phyloP scores from a whole-genome alignment of 2,113 vertebrate genomes.

The Gobio gobio region DNA sequence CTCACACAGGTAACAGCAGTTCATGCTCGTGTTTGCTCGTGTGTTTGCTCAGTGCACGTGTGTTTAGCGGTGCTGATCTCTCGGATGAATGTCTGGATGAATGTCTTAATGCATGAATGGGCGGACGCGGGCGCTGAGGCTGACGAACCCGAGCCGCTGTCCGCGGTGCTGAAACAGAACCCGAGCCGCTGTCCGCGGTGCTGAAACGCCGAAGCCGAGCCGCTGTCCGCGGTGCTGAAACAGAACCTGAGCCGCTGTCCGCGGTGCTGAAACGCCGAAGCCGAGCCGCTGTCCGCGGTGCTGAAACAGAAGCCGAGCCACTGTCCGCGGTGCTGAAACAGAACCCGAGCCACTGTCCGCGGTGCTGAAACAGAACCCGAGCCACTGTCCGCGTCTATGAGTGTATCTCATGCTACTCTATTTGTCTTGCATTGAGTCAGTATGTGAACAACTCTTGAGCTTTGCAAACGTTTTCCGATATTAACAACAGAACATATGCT shows the following conservation, averaged over 20 bases:
- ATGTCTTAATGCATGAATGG: not conserved
- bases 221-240: not conserved
- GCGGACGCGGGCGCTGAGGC: too few relatives aligned
- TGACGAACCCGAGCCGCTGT: too few relatives aligned
- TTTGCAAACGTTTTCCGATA: not conserved
- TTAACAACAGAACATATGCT: not conserved
- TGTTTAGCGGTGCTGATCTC: not conserved
- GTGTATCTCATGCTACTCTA: not conserved
- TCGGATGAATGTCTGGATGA: too few relatives aligned
- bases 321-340: not conserved
- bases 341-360: too few relatives aligned
- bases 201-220: too few relatives aligned
- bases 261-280: not conserved
- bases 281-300: not conserved
- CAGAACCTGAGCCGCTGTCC: not conserved
- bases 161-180: not conserved
- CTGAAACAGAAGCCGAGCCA: not conserved
- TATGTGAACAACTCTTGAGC: not conserved
- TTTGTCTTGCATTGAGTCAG: not conserved
- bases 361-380: not conserved
- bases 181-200: too few relatives aligned
- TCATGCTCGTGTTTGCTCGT: not conserved
- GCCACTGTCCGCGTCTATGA: not conserved
- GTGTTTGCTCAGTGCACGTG: not conserved
- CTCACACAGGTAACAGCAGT: conserved; percentile 13